These are phyloP conservation scores for Oophaga sylvatica DNA, from an alignment of 2,797 vertebrate species.

Conservation along the genomic window DNA sequence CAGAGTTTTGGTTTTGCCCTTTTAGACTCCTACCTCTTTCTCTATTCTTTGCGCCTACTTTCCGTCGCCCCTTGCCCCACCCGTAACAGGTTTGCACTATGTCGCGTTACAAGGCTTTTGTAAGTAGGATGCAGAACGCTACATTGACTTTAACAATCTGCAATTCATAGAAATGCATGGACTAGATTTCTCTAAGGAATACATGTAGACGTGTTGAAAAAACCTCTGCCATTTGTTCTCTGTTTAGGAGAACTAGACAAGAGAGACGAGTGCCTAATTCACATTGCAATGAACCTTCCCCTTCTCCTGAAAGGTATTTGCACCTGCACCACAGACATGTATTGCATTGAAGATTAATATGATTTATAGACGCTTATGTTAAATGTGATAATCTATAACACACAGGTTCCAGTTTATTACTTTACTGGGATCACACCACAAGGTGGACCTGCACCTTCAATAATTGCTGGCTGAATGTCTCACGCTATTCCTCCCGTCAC, in stretches of 20 bases:
- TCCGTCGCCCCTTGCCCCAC: not conserved
- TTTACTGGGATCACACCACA: not conserved
- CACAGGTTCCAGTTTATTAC: not conserved
- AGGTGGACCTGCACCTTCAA: too few species aligned
- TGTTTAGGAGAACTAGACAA: slow-evolving; percentile 79
- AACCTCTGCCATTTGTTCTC: slow-evolving; percentile 70
- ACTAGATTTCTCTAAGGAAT: not conserved
- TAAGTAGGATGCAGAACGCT: not conserved
- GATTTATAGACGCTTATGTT: not conserved
- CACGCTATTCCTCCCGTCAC: too few species aligned
- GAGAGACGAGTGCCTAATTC: slow-evolving; percentile 74
- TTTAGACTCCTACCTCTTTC: not conserved
- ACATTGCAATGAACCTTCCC: slow-evolving; percentile 72
- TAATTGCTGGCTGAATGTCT: too few species aligned
- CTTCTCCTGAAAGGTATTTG: slow-evolving; percentile 75
- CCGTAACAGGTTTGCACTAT: not conserved
- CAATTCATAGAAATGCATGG: not conserved
- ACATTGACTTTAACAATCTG: not conserved
- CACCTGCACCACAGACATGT: slow-evolving; percentile 65
- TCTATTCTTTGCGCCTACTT: not conserved
- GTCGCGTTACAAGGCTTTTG: not conserved
- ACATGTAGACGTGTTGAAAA: slow-evolving; percentile 56
- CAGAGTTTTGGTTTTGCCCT: not conserved
- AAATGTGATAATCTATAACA: not conserved
- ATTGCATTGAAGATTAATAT: not conserved